These are phyloP conservation scores for Cristatella mucedo DNA, from an alignment of 2,888 invertebrate species.

Conservation along the genomic window DNA sequence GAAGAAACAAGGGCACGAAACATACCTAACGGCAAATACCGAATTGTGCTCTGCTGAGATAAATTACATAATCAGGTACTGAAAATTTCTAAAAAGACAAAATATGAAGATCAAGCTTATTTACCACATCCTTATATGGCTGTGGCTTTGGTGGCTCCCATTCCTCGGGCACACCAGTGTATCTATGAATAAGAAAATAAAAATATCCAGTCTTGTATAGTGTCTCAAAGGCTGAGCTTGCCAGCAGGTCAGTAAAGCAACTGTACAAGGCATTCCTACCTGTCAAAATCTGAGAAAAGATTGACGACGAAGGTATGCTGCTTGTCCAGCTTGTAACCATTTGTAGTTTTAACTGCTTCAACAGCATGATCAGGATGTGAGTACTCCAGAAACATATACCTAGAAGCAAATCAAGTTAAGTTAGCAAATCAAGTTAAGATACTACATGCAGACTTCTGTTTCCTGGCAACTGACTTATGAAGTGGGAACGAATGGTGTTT, in stretches of 20 bases:
- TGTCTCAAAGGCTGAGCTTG: not conserved
- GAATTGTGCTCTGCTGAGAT: no score
- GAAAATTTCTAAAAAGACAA: no score
- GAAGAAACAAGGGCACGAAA: no score
- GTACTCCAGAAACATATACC: conserved; percentile 81
- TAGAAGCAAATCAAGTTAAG: no score
- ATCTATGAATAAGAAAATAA: conserved; percentile 41
- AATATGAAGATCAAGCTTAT: no score
- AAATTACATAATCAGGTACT: no score
- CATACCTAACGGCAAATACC: no score
- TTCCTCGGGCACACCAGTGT: conserved; percentile 70
- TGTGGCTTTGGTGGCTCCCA: conserved; percentile 80
- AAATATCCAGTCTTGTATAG: conserved; percentile 1
- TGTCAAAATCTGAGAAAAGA: conserved; percentile 83
- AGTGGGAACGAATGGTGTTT: no score
- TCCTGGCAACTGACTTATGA: no score
- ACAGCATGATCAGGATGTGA: conserved; percentile 63
- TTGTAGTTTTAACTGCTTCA: conserved; percentile 69
- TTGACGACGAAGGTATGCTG: conserved; percentile 84
- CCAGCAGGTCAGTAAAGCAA: not conserved
- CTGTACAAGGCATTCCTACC: conserved; percentile 42
- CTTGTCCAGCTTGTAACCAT: conserved; percentile 88
- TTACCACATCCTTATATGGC: conserved; percentile 63
- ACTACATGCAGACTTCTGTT: no score
- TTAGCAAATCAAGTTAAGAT: no score